Conservation (phyloP, 1,140 invertebrate species). For the Temnothorax nylanderi region DNA sequence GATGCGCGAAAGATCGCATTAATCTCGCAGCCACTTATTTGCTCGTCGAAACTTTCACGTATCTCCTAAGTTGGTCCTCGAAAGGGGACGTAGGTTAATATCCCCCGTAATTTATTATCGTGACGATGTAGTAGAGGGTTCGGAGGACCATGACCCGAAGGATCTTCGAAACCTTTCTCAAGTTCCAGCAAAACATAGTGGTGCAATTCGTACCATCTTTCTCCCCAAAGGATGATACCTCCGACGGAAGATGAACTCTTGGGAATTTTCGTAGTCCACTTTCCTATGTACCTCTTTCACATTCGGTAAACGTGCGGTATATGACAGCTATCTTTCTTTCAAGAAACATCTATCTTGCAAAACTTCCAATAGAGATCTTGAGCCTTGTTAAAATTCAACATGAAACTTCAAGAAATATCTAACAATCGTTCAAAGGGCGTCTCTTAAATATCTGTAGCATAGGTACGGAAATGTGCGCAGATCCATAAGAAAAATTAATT, state of each 20-base stretch:
- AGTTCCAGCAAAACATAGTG: neutral
- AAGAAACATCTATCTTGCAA: slow-evolving; percentile 25
- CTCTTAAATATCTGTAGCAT: neutral
- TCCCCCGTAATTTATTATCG: slow-evolving; percentile 26
- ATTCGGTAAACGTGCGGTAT: neutral
- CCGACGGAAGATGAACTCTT: neutral
- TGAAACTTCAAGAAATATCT: neutral
- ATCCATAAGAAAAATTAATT: neutral
- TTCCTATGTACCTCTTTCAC: neutral
- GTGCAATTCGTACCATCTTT: slow-evolving; percentile 3
- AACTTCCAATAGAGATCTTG: neutral
- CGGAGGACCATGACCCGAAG: neutral
- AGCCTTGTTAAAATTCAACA: slow-evolving; percentile 24
- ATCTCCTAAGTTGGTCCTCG: neutral
- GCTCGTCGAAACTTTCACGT: neutral
- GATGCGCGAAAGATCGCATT: neutral
- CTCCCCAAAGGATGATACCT: neutral
- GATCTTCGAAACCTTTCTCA: neutral
- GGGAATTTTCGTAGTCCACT: slow-evolving; percentile 17
- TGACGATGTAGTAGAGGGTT: neutral
- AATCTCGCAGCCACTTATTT: neutral
- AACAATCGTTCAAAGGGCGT: neutral
- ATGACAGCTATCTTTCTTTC: neutral
- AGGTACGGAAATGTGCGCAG: neutral
- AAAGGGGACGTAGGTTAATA: neutral